These are phyloP conservation scores for Dipodomys ordii DNA, from an alignment of 2,113 vertebrate species.

Conservation along the genomic window DNA sequence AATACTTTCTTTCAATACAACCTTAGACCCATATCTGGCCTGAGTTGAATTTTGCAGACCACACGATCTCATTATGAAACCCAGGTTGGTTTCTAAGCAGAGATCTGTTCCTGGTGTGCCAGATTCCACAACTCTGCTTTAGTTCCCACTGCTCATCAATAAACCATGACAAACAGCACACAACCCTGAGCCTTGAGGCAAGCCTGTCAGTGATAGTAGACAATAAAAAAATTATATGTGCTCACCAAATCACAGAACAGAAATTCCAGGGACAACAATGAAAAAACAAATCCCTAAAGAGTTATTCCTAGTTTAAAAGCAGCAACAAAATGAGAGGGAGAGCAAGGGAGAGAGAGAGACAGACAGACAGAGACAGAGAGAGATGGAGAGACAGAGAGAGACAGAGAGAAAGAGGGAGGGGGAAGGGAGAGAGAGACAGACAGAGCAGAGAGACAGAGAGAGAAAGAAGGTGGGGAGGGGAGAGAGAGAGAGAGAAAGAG, in stretches of 20 bases:
- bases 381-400: not conserved
- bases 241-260: constrained; percentile 43
- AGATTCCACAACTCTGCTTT: constrained; percentile 38
- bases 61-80: constrained; percentile 70
- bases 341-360: not conserved
- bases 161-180: constrained; percentile 67
- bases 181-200: constrained; percentile 61
- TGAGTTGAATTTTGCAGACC: constrained; percentile 30
- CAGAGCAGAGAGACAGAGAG: too few species aligned
- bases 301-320: constrained; percentile 53
- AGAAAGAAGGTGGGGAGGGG: too few species aligned
- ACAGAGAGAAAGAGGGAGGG: too few species aligned
- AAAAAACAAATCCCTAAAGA: constrained; percentile 22
- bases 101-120: constrained; percentile 56
- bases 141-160: constrained; percentile 77
- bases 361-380: not conserved
- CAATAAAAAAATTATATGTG: constrained; percentile 74
- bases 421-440: too few species aligned
- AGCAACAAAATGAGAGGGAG: not conserved
- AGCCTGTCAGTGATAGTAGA: constrained; percentile 63
- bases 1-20: not conserved
- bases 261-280: constrained; percentile 39
- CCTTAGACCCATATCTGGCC: constrained; percentile 36
- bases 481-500: not conserved
- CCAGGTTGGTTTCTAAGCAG: constrained; percentile 73